These are phyloP conservation scores for Dendrocincla fuliginosa DNA, from an alignment of 2,797 vertebrate genomes.

Conservation along the genomic window DNA sequence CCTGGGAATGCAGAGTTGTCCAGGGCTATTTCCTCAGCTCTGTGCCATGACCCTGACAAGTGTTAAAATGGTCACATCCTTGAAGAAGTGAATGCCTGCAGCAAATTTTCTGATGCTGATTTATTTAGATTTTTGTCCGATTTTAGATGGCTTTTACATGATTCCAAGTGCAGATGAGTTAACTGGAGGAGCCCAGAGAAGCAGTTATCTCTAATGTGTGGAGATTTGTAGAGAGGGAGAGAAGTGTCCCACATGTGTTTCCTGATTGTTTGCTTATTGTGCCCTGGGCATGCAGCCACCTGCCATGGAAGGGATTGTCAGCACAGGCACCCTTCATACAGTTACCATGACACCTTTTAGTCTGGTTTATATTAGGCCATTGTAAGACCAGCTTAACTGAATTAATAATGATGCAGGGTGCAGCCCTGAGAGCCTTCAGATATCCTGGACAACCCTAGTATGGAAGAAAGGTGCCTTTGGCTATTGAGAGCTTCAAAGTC, in stretches of 20 bases:
- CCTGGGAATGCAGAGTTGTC: not conserved
- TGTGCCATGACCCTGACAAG: conserved; percentile 1
- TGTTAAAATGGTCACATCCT: not conserved
- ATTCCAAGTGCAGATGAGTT: not conserved
- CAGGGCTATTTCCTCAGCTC: not conserved
- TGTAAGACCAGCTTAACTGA: not conserved
- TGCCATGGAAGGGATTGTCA: not conserved
- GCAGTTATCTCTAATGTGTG: not conserved
- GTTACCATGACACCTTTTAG: not conserved
- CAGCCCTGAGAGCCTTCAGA: not conserved
- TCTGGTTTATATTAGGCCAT: not conserved
- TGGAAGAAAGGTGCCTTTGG: not conserved
- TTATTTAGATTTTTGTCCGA: conserved; percentile 23
- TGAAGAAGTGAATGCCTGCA: not conserved
- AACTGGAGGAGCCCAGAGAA: not conserved
- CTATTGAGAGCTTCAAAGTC: not conserved
- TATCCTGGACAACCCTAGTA: not conserved
- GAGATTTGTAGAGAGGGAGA: not conserved
- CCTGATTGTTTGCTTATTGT: conserved; percentile 4
- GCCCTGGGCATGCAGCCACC: rapidly evolving
- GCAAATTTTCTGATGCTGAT: conserved; percentile 24
- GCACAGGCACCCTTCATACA: not conserved
- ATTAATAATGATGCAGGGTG: not conserved
- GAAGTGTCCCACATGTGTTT: not conserved
- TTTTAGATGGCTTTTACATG: not conserved